Conservation (phyloP, 2,888 invertebrate genomes). For the Sarcophaga variegata region DNA sequence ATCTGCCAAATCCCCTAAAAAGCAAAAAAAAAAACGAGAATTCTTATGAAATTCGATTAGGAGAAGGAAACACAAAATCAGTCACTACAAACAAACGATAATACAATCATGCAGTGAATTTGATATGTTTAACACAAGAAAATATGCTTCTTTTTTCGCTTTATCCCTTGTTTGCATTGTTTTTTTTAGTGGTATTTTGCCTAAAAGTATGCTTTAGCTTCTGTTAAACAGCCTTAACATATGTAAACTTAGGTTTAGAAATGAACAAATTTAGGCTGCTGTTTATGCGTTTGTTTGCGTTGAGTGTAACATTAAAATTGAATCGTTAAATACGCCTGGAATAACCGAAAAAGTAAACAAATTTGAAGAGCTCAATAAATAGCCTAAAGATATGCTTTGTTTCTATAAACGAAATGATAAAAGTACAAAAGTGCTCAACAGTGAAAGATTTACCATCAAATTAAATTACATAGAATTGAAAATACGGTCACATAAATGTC, state of each 20-base stretch:
- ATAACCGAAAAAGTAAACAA: neutral
- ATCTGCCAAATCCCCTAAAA: neutral
- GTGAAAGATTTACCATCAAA: too few relatives aligned
- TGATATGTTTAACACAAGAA: neutral
- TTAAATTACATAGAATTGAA: too few relatives aligned
- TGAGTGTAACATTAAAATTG: neutral
- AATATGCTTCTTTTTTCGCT: neutral
- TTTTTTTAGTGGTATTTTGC: neutral
- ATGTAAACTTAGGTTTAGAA: neutral
- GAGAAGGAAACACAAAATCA: neutral
- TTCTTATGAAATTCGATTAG: neutral
- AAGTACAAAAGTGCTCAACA: neutral
- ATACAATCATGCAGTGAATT: neutral
- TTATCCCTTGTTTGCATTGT: neutral
- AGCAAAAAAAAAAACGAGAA: neutral
- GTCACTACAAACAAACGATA: neutral
- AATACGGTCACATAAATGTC: too few relatives aligned
- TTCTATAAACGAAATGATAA: neutral
- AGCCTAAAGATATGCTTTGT: constrained; percentile 9
- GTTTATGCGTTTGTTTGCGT: neutral
- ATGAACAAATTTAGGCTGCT: neutral
- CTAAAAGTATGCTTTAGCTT: neutral
- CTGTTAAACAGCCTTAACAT: constrained; percentile 1
- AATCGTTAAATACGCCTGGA: neutral
- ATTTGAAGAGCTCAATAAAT: constrained; percentile 13